Base-by-base conservation (phyloP, 2,797 vertebrate species). In the Helicolenus hilgendorfi region DNA sequence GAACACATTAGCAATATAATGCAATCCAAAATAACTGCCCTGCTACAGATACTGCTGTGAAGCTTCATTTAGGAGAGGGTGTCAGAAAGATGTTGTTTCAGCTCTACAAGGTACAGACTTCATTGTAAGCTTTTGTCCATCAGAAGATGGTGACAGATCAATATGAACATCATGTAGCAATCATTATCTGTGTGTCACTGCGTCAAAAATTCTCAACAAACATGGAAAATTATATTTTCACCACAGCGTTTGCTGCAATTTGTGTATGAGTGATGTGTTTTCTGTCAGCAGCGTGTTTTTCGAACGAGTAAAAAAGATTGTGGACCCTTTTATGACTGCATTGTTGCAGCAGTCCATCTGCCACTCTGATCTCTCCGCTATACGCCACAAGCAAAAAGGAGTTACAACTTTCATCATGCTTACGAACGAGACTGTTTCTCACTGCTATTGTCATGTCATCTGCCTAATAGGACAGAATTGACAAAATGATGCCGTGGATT, bases 261-360 rank as follows among this genome's bases (percentile, higher is more conserved):
- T 38, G 71, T 26, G 55, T 55, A 10, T 11, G 29, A 35, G 13
- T 72, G 49, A 33, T 7, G 45, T 5, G 72, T 49, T 65, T 73
- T 22, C 60, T 36, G 31, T 82, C 77, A 31, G 65, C 62, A 36
- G 5, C 29, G 72, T 4, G 31, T 63, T 73, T 77, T 59, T 31
- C n/a, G 56, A 60, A 27, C 29, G 5, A 36, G 59, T 49, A 60
- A 76, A 62, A 75, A 76, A 65, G 22, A 77, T 15, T 49, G 65
- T 5, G n/a, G 60, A 60, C 20, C 24, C 49, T 56, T 45, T 77
- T 74, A 74, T 58, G 76, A 71, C 74, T 24, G 18, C 55, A 76
- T 6, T 27, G 77, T 81, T 77, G 60, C 79, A 58, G 38, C 56
- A 60, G 79, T 82, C 70, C 80, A 67, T 84, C 84, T 90, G 84